Evolutionary conservation across 2,113 vertebrate genomes (phyloP), one percentile per base, ranked within the genome.

Genomic region (Sula dactylatra): DNA sequence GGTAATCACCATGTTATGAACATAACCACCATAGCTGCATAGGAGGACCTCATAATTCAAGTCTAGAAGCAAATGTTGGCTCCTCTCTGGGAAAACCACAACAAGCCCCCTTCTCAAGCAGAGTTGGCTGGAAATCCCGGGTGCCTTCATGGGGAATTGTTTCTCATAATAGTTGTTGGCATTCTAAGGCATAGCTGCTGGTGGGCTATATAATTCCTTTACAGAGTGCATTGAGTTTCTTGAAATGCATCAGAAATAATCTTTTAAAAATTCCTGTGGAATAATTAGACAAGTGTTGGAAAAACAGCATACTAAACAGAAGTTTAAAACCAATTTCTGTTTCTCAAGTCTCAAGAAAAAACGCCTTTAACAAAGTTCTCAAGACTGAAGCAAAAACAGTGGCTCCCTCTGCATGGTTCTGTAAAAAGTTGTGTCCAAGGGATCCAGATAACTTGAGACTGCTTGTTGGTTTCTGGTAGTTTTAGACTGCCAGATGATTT

Each of bases 381-480:
- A 13, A 54, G 34, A 67, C 1, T 40, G 31, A 70, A 31, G 10
- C 0, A 0, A 55, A 59, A 72, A 2, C 15, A 64, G n/a, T 14
- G 5, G 4, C 9, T 79, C 5, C 31, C 4, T 62, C 62, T 64
- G 31, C 4, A 1, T 15, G 24, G 40, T 59, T 64, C 38, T 64
- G 15, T 72, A 69, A 81, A 40, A 42, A 4, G 16, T 9, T 55
- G 9, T 32, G 26, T 25, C 22, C 9, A 9, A 8, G 32, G 14
- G 27, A 76, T 64, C 8, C 45, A 42, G 27, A 56, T 44, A 78
- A 84, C 74, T 9, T n/a, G 55, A 70, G 24, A 52, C 17, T 32
- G 29, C 8, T 32, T 2, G 0, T 27, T 47, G 20, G 18, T 56
- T 89, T 84, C 54, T 83, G 47, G 32, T 17, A 55, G 22, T 42